These are phyloP conservation scores for Dendroctonus ponderosae DNA, from an alignment of 1,140 invertebrate genomes.

Conservation along the genomic window DNA sequence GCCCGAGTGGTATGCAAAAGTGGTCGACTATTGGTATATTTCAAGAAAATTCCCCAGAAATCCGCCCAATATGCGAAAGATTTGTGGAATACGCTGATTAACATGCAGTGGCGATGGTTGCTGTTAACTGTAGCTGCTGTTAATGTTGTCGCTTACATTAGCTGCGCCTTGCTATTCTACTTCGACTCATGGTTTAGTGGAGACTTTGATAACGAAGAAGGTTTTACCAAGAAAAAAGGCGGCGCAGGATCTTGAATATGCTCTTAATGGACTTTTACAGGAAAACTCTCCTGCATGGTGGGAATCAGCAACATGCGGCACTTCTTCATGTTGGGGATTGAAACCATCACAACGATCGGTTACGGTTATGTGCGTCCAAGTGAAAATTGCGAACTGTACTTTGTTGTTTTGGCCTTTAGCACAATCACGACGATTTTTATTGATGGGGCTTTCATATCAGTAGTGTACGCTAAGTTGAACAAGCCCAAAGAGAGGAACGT, in stretches of 20 bases:
- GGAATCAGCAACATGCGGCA: conserved; percentile 31
- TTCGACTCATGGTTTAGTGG: conserved; percentile 39
- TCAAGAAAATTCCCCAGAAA: conserved; percentile 38
- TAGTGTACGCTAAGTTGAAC: conserved; percentile 58
- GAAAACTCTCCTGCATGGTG: conserved; percentile 18
- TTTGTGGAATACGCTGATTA: conserved; percentile 37
- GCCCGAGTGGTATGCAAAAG: conserved; percentile 35
- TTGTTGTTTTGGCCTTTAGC: conserved; percentile 33
- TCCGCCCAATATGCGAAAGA: conserved; percentile 34
- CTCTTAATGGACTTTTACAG: too few relatives aligned
- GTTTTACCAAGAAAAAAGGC: not conserved
- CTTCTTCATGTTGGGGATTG: conserved; percentile 40
- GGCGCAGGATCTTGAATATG: too few relatives aligned
- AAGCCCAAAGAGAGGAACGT: conserved; percentile 51
- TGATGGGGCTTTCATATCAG: conserved; percentile 40
- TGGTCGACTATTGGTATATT: conserved; percentile 32
- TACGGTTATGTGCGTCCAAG: conserved; percentile 39
- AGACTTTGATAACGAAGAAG: conserved; percentile 31
- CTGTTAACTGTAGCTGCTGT: conserved; percentile 27
- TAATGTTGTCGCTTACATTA: conserved; percentile 33
- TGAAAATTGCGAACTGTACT: conserved; percentile 35
- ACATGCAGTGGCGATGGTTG: conserved; percentile 39
- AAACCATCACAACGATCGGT: conserved; percentile 40
- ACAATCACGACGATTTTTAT: conserved; percentile 37
- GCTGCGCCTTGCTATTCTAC: conserved; percentile 32